phyloP scores from a whole-genome alignment of 2,888 invertebrate genomes.

The Agrochola litura region DNA sequence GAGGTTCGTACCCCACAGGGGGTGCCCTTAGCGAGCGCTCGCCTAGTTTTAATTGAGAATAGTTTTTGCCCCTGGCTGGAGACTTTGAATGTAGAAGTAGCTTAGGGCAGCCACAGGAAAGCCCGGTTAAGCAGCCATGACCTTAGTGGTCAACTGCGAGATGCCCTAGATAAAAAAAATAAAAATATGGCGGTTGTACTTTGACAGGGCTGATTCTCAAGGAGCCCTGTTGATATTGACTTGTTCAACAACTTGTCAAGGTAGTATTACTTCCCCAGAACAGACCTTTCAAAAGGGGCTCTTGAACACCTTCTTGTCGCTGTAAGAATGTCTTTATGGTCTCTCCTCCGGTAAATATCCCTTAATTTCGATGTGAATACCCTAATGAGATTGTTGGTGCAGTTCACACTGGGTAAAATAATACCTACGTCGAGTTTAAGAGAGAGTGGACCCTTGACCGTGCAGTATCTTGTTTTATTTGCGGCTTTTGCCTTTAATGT shows the following conservation, averaged over 20 bases:
- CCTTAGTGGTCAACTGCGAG: no score
- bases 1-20: no score
- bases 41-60: no score
- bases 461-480: constrained; percentile 1
- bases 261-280: background rate
- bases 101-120: no score
- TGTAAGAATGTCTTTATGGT: no score
- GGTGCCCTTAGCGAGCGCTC: no score
- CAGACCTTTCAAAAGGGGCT: background rate
- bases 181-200: background rate
- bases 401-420: background rate
- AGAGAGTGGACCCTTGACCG: constrained; percentile 45
- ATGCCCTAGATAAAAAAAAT: no score
- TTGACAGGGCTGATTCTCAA: background rate
- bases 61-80: no score
- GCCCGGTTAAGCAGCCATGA: no score
- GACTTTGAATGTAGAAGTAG: no score
- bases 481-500: background rate
- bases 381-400: background rate
- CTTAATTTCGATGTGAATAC: constrained; percentile 12
- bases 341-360: background rate
- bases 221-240: background rate
- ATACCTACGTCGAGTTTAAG: background rate
- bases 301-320: no score
- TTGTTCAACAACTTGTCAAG: background rate